Evolutionary conservation across 2,797 vertebrate genomes (phyloP).

Genomic region (Mastacembelus armatus): DNA sequence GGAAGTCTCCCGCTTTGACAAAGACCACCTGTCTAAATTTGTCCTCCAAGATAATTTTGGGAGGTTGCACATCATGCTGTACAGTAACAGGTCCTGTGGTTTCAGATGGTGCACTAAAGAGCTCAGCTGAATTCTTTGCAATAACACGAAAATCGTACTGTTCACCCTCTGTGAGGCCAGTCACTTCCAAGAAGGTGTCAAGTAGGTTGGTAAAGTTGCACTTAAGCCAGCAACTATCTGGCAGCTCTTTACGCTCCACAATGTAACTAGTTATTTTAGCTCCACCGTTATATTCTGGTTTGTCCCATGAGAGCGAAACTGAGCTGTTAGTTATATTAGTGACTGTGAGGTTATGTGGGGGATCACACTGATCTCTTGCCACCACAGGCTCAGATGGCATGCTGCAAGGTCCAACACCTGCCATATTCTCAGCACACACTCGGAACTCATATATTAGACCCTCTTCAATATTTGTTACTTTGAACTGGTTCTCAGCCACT

Average conservation of each 20-base stretch:
- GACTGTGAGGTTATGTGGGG: slow-evolving; percentile 92
- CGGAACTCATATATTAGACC: slow-evolving; percentile 94
- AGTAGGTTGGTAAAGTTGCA: slow-evolving; percentile 95
- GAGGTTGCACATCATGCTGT: slow-evolving; percentile 94
- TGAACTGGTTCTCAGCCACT: slow-evolving; percentile 91
- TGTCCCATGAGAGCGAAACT: slow-evolving; percentile 94
- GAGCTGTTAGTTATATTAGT: slow-evolving; percentile 94
- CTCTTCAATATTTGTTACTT: slow-evolving; percentile 92
- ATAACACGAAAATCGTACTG: slow-evolving; percentile 95
- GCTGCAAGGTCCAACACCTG: slow-evolving; percentile 92
- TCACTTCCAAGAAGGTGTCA: slow-evolving; percentile 94
- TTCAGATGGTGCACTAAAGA: slow-evolving; percentile 93
- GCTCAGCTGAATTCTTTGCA: slow-evolving; percentile 94
- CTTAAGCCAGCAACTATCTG: slow-evolving; percentile 95
- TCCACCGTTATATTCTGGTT: slow-evolving; percentile 96
- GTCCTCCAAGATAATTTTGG: slow-evolving; percentile 93
- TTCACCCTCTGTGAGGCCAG: slow-evolving; percentile 92
- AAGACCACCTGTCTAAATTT: slow-evolving; percentile 91
- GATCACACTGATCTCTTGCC: slow-evolving; percentile 96
- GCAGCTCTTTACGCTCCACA: slow-evolving; percentile 92
- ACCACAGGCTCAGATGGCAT: slow-evolving; percentile 91
- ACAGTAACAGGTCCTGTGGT: slow-evolving; percentile 93
- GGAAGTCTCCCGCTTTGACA: slow-evolving; percentile 93
- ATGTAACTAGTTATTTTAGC: slow-evolving; percentile 96
- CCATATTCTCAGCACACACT: slow-evolving; percentile 93